phyloP scores from a whole-genome alignment of 2,888 invertebrate genomes.

The Gandaritis pyraliata region DNA sequence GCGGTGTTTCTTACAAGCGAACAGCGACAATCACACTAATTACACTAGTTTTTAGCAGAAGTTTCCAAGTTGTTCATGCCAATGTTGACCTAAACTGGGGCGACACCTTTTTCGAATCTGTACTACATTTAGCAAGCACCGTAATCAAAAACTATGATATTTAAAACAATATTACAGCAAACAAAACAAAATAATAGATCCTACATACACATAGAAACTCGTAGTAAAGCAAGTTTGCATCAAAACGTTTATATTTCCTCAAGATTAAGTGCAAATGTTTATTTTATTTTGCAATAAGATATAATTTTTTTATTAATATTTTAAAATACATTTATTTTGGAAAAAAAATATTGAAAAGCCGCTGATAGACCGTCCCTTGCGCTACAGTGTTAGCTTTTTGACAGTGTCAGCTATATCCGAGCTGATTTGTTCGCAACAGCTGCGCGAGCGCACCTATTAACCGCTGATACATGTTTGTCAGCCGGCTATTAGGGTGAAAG shows the following conservation, averaged over 20 bases:
- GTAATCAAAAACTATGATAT: too few species aligned
- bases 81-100: too few species aligned
- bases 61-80: too few species aligned
- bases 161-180: too few species aligned
- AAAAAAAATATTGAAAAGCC: conserved; percentile 32
- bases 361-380: conserved; percentile 56
- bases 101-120: too few species aligned
- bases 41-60: too few species aligned
- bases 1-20: conserved; percentile 46
- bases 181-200: too few species aligned
- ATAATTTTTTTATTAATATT: neutral
- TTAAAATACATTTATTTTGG: neutral
- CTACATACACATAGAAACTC: too few species aligned
- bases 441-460: conserved; percentile 83
- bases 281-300: neutral
- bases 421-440: conserved; percentile 84
- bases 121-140: too few species aligned
- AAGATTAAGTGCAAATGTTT: neutral
- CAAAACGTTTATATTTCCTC: too few species aligned
- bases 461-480: conserved; percentile 85
- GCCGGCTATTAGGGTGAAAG: conserved; percentile 83
- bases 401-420: conserved; percentile 83
- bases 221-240: too few species aligned
- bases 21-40: conserved; percentile 42
- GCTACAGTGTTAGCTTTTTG: conserved; percentile 75